Conservation (phyloP, 92 coral and sea anemone genomes). For the Zoanthus gigantus region DNA sequence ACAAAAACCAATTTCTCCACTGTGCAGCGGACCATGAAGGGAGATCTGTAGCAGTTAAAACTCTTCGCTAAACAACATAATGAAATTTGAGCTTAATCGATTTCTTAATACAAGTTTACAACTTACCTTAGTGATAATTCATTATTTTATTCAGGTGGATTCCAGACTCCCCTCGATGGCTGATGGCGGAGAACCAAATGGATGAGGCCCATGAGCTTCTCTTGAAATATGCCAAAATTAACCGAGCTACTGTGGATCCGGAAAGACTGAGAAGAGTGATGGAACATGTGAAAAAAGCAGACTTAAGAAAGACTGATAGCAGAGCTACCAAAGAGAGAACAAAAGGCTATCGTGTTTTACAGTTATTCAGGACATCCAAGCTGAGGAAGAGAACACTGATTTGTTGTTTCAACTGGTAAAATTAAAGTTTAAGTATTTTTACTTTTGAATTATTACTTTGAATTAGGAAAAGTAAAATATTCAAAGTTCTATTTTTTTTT, state of each 20-base stretch:
- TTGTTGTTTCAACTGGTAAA: conserved; percentile 79
- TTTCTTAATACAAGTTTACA: too few relatives aligned
- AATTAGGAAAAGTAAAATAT: background rate
- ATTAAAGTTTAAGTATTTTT: background rate
- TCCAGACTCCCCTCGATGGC: conserved; percentile 90
- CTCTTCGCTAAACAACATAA: too few relatives aligned
- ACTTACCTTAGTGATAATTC: too few relatives aligned
- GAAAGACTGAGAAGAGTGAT: conserved; percentile 58
- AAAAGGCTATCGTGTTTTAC: conserved; percentile 45
- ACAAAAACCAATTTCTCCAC: too few relatives aligned
- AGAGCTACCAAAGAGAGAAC: background rate
- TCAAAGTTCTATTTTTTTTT: background rate
- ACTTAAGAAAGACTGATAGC: conserved; percentile 36
- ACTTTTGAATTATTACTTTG: background rate
- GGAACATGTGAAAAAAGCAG: conserved; percentile 65
- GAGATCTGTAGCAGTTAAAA: too few relatives aligned
- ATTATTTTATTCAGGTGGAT: conserved; percentile 55
- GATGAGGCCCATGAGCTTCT: conserved; percentile 72
- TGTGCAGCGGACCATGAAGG: too few relatives aligned
- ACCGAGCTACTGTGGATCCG: conserved; percentile 67
- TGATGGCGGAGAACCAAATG: conserved; percentile 77
- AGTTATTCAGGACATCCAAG: conserved; percentile 69
- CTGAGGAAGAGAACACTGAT: conserved; percentile 75
- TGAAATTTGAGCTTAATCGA: too few relatives aligned
- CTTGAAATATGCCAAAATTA: conserved; percentile 67